phyloP scores from a whole-genome alignment of 1,140 invertebrate species.

The Helicoverpa armigera region DNA sequence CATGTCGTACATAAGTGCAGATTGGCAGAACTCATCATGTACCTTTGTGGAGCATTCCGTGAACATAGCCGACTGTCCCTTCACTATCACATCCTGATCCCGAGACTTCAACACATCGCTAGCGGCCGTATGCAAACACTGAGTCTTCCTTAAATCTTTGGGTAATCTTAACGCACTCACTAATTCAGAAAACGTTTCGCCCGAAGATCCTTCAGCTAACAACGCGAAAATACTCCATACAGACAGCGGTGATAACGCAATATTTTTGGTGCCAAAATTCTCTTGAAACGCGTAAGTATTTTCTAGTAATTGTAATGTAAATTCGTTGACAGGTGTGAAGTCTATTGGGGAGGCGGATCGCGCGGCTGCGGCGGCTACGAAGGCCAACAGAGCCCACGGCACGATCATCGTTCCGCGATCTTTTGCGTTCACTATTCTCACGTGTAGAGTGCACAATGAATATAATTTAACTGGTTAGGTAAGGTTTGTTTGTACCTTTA shows the following conservation, averaged over 20 bases:
- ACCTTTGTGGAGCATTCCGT: conserved; percentile 68
- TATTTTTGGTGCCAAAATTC: conserved; percentile 72
- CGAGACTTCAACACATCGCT: conserved; percentile 63
- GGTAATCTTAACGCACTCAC: conserved; percentile 80
- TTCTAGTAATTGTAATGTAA: conserved; percentile 72
- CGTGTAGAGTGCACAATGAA: conserved; percentile 66
- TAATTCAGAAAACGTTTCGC: conserved; percentile 83
- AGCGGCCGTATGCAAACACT: conserved; percentile 69
- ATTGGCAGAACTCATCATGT: conserved; percentile 77
- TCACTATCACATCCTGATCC: conserved; percentile 67
- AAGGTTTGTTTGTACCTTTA: conserved; percentile 56
- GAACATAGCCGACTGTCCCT: conserved; percentile 73
- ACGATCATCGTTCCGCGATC: conserved; percentile 58
- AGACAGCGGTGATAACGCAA: conserved; percentile 83
- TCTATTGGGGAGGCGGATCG: conserved; percentile 61
- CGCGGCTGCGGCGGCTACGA: conserved; percentile 67
- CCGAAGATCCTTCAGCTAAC: conserved; percentile 84
- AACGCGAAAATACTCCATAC: conserved; percentile 85
- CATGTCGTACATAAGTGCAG: conserved; percentile 71
- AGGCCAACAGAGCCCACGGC: conserved; percentile 71
- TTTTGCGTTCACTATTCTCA: conserved; percentile 75
- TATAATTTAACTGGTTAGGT: conserved; percentile 71
- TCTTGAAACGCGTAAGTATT: conserved; percentile 76
- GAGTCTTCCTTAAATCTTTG: conserved; percentile 70
- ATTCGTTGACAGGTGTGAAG: conserved; percentile 73